Evolutionary conservation across 2,888 invertebrate species (phyloP).

Genomic region (Drosophila picticornis): DNA sequence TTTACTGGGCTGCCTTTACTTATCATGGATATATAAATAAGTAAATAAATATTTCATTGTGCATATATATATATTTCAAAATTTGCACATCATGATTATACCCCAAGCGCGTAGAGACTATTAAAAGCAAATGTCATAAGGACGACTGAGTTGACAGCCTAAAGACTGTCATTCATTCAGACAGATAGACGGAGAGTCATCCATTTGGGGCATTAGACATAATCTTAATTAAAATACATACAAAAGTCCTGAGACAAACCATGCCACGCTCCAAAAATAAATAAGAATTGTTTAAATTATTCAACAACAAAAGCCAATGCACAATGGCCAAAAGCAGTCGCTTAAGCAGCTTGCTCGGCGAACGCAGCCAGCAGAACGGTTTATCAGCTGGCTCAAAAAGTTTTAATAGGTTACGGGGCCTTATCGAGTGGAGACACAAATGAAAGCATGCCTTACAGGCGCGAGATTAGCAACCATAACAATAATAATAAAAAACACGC

Average conservation of each 20-base stretch:
- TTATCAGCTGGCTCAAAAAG: conserved; percentile 53
- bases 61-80: not conserved
- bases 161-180: conserved; percentile 12
- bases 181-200: conserved; percentile 7
- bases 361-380: conserved; percentile 17
- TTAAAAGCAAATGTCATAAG: conserved; percentile 17
- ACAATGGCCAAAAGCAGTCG: conserved; percentile 20
- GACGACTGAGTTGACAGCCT: conserved; percentile 18
- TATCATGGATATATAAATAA: not conserved
- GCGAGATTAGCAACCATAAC: conserved; percentile 37
- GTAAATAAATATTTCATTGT: not conserved
- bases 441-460: conserved; percentile 64
- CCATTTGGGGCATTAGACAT: conserved; percentile 45
- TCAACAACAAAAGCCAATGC: conserved; percentile 20
- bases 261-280: conserved; percentile 39
- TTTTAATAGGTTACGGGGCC: conserved; percentile 72
- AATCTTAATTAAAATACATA: conserved; percentile 62
- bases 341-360: conserved; percentile 1
- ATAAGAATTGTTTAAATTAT: conserved; percentile 55
- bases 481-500: conserved; percentile 27
- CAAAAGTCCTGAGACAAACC: conserved; percentile 34
- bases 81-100: not conserved
- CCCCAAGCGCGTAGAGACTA: not conserved
- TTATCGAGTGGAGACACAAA: conserved; percentile 69
- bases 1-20: not conserved